These are phyloP conservation scores for Ectropis crepuscularia DNA, from an alignment of 2,888 invertebrate species.

Conservation along the genomic window DNA sequence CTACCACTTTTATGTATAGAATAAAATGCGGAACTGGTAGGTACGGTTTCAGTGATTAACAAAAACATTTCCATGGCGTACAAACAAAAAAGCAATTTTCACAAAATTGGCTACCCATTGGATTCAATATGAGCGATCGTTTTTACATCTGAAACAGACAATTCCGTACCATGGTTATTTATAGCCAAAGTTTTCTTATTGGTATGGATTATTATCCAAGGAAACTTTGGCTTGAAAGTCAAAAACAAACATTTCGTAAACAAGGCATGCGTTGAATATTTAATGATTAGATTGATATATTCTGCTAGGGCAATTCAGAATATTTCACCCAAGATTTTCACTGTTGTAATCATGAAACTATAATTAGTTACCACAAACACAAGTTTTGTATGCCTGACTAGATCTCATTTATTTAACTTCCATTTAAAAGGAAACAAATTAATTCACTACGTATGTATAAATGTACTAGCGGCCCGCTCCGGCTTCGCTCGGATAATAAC, in stretches of 20 bases:
- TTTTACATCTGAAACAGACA: conserved; percentile 16
- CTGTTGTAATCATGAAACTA: too few species aligned
- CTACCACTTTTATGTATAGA: not conserved
- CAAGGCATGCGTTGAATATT: not conserved
- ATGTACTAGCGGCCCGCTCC: too few species aligned
- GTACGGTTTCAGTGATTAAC: not conserved
- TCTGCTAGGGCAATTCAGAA: too few species aligned
- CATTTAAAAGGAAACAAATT: too few species aligned
- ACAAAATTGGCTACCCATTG: conserved; percentile 15
- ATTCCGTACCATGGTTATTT: conserved; percentile 14
- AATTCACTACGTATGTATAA: too few species aligned
- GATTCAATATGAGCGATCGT: conserved; percentile 15
- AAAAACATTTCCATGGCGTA: conserved; percentile 6
- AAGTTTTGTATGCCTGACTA: too few species aligned
- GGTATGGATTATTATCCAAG: not conserved
- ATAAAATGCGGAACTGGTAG: not conserved
- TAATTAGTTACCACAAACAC: too few species aligned
- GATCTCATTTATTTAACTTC: too few species aligned
- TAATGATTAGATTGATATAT: too few species aligned
- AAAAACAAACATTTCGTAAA: not conserved
- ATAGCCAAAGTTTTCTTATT: conserved; percentile 11
- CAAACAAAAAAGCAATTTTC: conserved; percentile 21
- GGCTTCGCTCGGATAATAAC: too few species aligned
- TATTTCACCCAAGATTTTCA: too few species aligned
- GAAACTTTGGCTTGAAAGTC: not conserved